Percentiles rank a stretch among this genome's conserved stretches.
phyloP scores from a whole-genome alignment of 2,113 vertebrate species.

The Pseudorectes ferrugineus region DNA sequence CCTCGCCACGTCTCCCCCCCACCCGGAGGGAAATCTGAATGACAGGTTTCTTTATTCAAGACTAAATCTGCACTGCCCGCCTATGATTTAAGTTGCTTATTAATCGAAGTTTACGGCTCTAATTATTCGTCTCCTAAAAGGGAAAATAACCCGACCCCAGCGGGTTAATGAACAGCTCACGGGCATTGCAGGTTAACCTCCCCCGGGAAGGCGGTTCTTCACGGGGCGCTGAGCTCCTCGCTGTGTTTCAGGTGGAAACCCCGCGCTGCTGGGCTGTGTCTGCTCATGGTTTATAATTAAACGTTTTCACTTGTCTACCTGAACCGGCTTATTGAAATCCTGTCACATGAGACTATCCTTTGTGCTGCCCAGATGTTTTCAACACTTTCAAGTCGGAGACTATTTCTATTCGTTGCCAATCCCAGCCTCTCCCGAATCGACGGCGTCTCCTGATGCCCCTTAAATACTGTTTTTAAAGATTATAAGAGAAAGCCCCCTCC shows the following conservation, averaged over 20 bases:
- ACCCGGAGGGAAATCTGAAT: neutral
- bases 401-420: neutral
- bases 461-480: neutral
- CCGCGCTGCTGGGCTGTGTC: neutral
- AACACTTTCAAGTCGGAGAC: neutral
- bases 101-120: conserved; percentile 28
- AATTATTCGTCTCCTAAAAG: conserved; percentile 35
- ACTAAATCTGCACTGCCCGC: neutral
- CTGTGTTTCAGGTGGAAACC: neutral
- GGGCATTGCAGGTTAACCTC: conserved; percentile 16
- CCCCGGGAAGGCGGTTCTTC: conserved; percentile 11
- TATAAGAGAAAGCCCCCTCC: neutral
- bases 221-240: conserved; percentile 13
- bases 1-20: neutral
- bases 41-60: neutral
- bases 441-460: neutral
- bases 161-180: conserved; percentile 71
- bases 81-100: conserved; percentile 35
- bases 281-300: conserved; percentile 60
- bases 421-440: neutral
- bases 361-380: neutral
- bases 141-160: conserved; percentile 22
- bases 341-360: neutral
- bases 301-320: conserved; percentile 19
- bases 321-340: neutral